These are phyloP conservation scores for Petrocephalus schoutedeni DNA, from an alignment of 2,797 vertebrate genomes.

Conservation along the genomic window DNA sequence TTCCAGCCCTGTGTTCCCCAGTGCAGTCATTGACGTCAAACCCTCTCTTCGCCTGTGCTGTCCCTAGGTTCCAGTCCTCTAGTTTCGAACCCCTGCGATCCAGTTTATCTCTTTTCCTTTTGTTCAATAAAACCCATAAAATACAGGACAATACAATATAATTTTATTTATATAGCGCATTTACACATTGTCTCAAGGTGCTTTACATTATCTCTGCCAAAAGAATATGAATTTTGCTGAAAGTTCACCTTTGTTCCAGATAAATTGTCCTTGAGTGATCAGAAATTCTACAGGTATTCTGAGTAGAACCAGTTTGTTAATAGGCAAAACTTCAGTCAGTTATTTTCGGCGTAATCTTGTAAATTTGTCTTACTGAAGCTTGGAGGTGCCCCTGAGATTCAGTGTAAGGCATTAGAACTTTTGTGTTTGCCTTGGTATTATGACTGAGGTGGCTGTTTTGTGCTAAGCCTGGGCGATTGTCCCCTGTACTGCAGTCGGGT, in stretches of 20 bases:
- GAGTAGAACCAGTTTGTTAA: not conserved
- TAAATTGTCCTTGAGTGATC: not conserved
- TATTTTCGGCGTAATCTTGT: too few relatives aligned
- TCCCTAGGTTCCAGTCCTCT: too few relatives aligned
- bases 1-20: too few relatives aligned
- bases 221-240: not conserved
- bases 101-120: too few relatives aligned
- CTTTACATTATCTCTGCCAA: too few relatives aligned
- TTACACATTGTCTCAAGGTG: too few relatives aligned
- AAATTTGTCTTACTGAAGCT: not conserved
- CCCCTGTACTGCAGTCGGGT: not conserved
- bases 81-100: too few relatives aligned
- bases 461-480: not conserved
- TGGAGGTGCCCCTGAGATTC: not conserved
- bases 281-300: not conserved
- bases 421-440: not conserved
- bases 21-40: too few relatives aligned
- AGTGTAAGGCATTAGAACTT: not conserved
- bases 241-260: not conserved
- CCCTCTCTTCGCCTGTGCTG: too few relatives aligned
- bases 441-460: not conserved
- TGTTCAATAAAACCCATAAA: too few relatives aligned
- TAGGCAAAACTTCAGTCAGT: not conserved
- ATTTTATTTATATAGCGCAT: too few relatives aligned
- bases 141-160: too few relatives aligned